Conservation (phyloP, 2,113 vertebrate genomes). For the Amblyopsis rosae region DNA sequence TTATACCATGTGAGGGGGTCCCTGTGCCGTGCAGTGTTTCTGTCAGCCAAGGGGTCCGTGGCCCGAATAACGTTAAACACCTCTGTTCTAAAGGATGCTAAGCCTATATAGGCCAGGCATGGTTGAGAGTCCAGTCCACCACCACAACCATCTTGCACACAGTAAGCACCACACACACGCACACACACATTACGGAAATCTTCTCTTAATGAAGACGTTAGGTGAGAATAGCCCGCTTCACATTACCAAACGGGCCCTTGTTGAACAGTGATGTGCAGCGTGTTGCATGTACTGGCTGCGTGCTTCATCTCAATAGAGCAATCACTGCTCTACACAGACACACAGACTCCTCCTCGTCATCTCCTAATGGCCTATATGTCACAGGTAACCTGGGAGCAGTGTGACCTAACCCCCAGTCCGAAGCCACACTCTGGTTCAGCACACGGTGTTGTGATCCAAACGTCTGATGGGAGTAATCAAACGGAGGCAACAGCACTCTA, state of each 20-base stretch:
- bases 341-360: slow-evolving; percentile 25
- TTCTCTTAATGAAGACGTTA: slow-evolving; percentile 2
- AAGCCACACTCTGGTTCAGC: slow-evolving; percentile 44
- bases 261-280: slow-evolving; percentile 38
- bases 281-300: slow-evolving; percentile 21
- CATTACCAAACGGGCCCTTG: slow-evolving; percentile 11
- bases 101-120: no score
- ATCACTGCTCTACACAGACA: slow-evolving; percentile 32
- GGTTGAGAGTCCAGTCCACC: no score
- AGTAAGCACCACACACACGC: no score
- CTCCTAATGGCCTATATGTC: slow-evolving; percentile 62
- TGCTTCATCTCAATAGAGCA: slow-evolving; percentile 37
- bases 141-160: no score
- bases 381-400: slow-evolving; percentile 42
- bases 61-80: no score
- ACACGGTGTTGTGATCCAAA: slow-evolving; percentile 35
- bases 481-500: slow-evolving; percentile 35
- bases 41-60: no score
- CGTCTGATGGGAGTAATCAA: slow-evolving; percentile 55
- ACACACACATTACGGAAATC: background rate
- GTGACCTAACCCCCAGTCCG: slow-evolving; percentile 31
- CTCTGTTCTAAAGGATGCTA: no score
- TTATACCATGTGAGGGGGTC: no score
- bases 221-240: background rate
- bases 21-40: no score